Conservation (phyloP, 2,113 vertebrate species). For the Hemicordylus capensis region DNA sequence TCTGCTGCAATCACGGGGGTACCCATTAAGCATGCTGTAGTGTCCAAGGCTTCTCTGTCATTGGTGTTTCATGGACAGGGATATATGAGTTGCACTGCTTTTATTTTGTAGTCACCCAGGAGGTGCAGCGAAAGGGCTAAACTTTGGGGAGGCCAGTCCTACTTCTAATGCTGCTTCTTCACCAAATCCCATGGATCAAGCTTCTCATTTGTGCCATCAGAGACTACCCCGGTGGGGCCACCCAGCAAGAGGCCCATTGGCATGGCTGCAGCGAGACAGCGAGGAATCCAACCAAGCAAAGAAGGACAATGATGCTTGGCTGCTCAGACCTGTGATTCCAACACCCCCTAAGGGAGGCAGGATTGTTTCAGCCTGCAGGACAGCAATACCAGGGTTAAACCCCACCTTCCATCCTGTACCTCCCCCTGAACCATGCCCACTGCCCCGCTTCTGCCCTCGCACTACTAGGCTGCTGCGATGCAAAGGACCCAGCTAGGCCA, state of each 20-base stretch:
- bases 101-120: neutral
- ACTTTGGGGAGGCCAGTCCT: neutral
- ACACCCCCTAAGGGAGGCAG: neutral
- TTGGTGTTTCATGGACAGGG: neutral
- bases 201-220: neutral
- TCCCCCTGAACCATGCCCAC: fast-evolving
- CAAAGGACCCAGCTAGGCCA: neutral
- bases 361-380: neutral
- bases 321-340: neutral
- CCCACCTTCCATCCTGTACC: neutral
- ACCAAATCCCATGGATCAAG: neutral
- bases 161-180: neutral
- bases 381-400: neutral
- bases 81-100: neutral
- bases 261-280: neutral
- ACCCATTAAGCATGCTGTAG: neutral
- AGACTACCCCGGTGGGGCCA: neutral
- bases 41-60: neutral
- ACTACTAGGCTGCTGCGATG: neutral
- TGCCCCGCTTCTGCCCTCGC: neutral
- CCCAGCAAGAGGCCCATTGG: neutral
- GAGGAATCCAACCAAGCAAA: neutral
- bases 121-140: neutral
- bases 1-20: neutral
- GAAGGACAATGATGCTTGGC: neutral